Base-by-base conservation (phyloP, 2,113 vertebrate genomes). In the Leucosticte australis region DNA sequence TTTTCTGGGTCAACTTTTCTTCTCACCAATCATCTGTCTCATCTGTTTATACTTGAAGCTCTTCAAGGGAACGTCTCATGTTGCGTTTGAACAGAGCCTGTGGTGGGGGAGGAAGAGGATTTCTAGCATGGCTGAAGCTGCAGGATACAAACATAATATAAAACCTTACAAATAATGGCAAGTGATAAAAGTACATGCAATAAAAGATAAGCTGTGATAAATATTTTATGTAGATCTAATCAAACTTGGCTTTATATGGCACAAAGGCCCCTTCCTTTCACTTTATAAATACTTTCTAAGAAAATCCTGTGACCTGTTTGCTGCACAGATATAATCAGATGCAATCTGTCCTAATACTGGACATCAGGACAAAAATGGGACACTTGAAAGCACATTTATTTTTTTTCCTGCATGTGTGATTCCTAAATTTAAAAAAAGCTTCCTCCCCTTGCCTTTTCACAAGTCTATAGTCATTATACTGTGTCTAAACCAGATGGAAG, bases 401-500 rank as follows among this genome's bases (percentile, higher is more conserved):
- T 82, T 37, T 37, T 76, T 87, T 83, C 76, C 63, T 79, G 23
- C 30, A 17, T 90, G 62, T 52, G 75, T 74, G n/a, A 52, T 76
- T 79, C 83, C 60, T 92, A 56, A 81, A 67, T 76, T 74, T 15
- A 46, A 37, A 44, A 57, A 53, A 68, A 37, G 6, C 60, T 79
- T 89, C 52, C 33, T 69, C 37, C 39, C 31, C 41, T 64, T 3
- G 7, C 70, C 53, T 68, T 82, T 83, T 84, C 89, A 87, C 89
- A 87, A 79, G 69, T 92, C 76, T 93, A 39, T 46, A 95, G 85
- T 76, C 67, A 81, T 76, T 88, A 47, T 52, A 35, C 77, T 94
- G 28, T 6, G 28, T 77, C 42, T 89, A 65, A 94, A 70, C 79
- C 91, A 96, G 87, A 95, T 95, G 95, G 92, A 87, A 89, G 91